Percentiles rank a stretch among this genome's conserved stretches.
Conservation (phyloP, 1,140 invertebrate species). For the Hylaeus volcanicus region DNA sequence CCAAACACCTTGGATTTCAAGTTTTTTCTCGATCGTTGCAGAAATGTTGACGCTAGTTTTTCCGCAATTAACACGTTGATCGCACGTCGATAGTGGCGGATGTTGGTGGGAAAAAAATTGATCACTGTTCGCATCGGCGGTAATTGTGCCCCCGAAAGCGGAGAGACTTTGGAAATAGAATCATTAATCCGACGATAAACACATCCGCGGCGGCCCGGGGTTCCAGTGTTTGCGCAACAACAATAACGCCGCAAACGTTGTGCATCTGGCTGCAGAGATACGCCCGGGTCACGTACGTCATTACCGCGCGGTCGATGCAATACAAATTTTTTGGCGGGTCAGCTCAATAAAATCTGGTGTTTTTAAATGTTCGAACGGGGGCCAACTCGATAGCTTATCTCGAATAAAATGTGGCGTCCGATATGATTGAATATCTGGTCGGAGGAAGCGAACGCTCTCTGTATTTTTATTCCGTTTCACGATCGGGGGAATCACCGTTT, state of each 20-base stretch:
- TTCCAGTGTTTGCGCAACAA: conserved; percentile 64
- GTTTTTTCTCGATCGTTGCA: no score
- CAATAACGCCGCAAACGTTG: conserved; percentile 62
- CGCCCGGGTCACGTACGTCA: conserved; percentile 47
- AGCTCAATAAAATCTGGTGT: conserved; percentile 46
- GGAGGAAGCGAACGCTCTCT: conserved; percentile 26
- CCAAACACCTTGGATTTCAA: no score
- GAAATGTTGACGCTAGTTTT: background rate
- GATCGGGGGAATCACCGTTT: conserved; percentile 17
- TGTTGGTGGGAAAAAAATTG: background rate
- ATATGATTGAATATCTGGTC: conserved; percentile 49
- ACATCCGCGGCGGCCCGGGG: conserved; percentile 47
- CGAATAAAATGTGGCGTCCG: conserved; percentile 36
- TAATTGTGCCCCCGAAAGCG: conserved; percentile 21
- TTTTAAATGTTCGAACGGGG: conserved; percentile 41
- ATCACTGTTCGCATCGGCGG: background rate
- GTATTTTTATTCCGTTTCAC: conserved; percentile 36
- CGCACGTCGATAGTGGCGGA: background rate
- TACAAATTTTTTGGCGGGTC: conserved; percentile 47
- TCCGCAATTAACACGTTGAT: background rate
- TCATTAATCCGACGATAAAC: conserved; percentile 65
- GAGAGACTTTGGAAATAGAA: conserved; percentile 58
- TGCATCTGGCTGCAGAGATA: conserved; percentile 62
- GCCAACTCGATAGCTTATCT: conserved; percentile 53
- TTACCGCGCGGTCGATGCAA: conserved; percentile 47